Conservation (phyloP, 2,888 invertebrate species). For the Drepanosiphum platanoidis region DNA sequence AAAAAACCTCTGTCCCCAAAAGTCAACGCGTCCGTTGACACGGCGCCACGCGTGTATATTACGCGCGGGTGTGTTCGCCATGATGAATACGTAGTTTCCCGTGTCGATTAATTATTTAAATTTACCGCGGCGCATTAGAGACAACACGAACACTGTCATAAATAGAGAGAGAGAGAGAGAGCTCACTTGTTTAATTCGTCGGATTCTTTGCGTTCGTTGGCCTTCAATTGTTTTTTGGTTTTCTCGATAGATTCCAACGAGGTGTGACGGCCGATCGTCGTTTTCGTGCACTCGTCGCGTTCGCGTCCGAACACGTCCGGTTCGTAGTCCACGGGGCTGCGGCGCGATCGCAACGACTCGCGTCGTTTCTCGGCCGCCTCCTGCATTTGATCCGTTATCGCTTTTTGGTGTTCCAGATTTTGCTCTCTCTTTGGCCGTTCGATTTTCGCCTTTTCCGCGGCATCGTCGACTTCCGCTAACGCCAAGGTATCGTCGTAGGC, state of each 20-base stretch:
- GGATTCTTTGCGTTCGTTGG: slow-evolving; percentile 1
- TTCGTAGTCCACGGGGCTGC: too few relatives aligned
- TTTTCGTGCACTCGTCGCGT: not conserved
- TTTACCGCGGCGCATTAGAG: too few relatives aligned
- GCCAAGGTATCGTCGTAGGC: slow-evolving; percentile 6
- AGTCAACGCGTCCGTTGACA: too few relatives aligned
- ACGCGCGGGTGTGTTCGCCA: too few relatives aligned
- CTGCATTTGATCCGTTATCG: slow-evolving; percentile 15
- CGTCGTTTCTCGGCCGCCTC: not conserved
- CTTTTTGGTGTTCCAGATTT: slow-evolving; percentile 22
- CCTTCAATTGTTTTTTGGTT: not conserved
- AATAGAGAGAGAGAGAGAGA: too few relatives aligned
- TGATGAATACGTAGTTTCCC: too few relatives aligned
- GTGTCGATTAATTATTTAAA: too few relatives aligned
- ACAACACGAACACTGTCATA: too few relatives aligned
- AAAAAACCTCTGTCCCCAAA: too few relatives aligned
- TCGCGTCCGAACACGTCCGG: not conserved
- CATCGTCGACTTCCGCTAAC: not conserved
- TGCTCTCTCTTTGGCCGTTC: not conserved
- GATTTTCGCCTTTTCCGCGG: not conserved
- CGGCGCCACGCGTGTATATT: too few relatives aligned
- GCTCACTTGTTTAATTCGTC: slow-evolving; percentile 12
- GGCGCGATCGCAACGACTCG: too few relatives aligned
- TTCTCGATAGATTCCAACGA: not conserved
- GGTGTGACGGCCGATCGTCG: not conserved